phyloP scores from a whole-genome alignment of 2,888 invertebrate genomes.

The Eurytoma californica region DNA sequence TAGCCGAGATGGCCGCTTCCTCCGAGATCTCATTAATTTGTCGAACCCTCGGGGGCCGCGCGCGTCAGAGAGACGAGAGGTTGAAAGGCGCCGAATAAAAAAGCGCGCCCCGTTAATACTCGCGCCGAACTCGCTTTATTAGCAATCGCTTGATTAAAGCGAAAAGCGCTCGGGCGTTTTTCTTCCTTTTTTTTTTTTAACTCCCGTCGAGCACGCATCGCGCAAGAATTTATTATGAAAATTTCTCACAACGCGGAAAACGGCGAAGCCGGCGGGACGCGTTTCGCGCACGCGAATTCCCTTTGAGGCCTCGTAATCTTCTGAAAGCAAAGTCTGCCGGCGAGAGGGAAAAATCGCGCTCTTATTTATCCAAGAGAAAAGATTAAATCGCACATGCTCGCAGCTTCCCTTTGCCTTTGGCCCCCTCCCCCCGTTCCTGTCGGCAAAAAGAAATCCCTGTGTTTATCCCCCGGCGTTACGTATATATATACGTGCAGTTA shows the following conservation, averaged over 20 bases:
- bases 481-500: neutral
- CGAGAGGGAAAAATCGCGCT: neutral
- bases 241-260: too few species aligned
- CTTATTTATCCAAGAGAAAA: constrained; percentile 31
- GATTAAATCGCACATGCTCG: constrained; percentile 17
- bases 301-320: too few species aligned
- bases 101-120: neutral
- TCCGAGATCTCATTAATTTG: constrained; percentile 68
- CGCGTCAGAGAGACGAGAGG: neutral
- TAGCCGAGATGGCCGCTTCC: constrained; percentile 48
- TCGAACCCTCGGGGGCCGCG: constrained; percentile 53
- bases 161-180: too few species aligned
- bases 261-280: too few species aligned
- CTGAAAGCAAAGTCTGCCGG: neutral
- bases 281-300: too few species aligned
- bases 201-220: too few species aligned
- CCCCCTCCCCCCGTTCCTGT: too few species aligned
- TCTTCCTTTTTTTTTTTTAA: too few species aligned
- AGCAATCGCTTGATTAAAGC: too few species aligned
- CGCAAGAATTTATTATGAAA: too few species aligned
- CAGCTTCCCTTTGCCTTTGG: too few species aligned
- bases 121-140: too few species aligned
- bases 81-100: constrained; percentile 4
- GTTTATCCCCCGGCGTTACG: constrained; percentile 1
- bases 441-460: constrained; percentile 3